Evolutionary conservation across 2,797 vertebrate genomes (phyloP).

Genomic region (Lithobates sylvaticus): DNA sequence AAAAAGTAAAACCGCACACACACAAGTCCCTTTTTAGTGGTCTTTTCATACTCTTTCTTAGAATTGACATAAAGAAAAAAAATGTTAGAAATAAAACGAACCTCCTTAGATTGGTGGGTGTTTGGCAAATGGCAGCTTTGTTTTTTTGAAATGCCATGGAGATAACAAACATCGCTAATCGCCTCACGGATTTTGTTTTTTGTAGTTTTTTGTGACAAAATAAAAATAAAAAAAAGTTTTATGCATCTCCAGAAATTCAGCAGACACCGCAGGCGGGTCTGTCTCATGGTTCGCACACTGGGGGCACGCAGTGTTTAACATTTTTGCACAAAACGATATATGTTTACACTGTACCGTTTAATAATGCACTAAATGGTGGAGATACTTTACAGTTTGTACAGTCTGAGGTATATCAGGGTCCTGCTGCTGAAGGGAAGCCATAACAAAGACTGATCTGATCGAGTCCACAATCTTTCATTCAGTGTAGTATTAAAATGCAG

Average conservation of each 20-base stretch:
- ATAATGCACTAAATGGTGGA: not conserved
- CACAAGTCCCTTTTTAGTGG: constrained; percentile 63
- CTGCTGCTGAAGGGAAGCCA: no score
- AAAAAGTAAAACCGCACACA: constrained; percentile 67
- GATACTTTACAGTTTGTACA: no score
- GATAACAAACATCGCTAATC: not conserved
- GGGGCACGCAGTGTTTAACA: not conserved
- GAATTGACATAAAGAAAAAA: constrained; percentile 16
- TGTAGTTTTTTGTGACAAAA: constrained; percentile 5
- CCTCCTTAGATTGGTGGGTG: constrained; percentile 6
- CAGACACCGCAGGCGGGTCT: not conserved
- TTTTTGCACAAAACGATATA: not conserved
- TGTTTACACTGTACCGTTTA: not conserved
- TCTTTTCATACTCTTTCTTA: constrained; percentile 47
- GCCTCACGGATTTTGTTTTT: not conserved
- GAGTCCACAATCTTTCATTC: not conserved
- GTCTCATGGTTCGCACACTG: not conserved
- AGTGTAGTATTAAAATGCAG: not conserved
- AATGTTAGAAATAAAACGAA: not conserved
- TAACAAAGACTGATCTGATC: not conserved
- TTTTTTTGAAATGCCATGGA: constrained; percentile 36
- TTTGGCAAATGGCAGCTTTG: constrained; percentile 53
- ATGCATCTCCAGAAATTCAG: not conserved
- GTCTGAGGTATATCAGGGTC: constrained; percentile 4
- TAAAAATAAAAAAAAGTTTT: no score